Conservation (phyloP, 2,888 invertebrate species). For the Hyppa rectilinea region DNA sequence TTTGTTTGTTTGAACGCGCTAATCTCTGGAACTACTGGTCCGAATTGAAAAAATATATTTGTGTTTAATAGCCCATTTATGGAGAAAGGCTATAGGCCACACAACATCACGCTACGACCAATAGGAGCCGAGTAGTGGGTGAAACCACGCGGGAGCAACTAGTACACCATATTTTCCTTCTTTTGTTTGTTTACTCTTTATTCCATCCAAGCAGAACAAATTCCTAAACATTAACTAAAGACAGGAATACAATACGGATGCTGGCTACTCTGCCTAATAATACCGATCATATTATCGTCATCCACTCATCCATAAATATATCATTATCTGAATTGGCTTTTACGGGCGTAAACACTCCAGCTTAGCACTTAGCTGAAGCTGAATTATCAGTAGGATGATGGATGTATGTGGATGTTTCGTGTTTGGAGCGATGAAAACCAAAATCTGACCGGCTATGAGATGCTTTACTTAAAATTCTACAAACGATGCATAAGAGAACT, state of each 20-base stretch:
- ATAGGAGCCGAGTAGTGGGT: no score
- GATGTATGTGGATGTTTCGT: conserved; percentile 25
- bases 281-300: conserved; percentile 30
- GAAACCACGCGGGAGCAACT: no score
- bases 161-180: not conserved
- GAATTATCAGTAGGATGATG: conserved; percentile 37
- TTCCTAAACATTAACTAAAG: conserved; percentile 4
- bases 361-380: conserved; percentile 45
- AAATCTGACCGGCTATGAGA: not conserved
- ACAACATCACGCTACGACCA: no score
- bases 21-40: no score
- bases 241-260: not conserved
- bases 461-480: not conserved
- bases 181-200: not conserved
- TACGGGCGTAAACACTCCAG: conserved; percentile 48
- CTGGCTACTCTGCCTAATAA: conserved; percentile 1
- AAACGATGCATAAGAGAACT: not conserved
- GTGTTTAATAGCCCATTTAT: no score
- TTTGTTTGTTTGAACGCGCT: no score
- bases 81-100: no score
- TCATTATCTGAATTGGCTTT: conserved; percentile 54
- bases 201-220: not conserved
- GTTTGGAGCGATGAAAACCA: not conserved
- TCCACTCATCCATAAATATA: conserved; percentile 49
- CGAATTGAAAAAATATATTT: no score